Evolutionary conservation across 1,140 invertebrate genomes (phyloP).

Genomic region (Propsilocerus akamusi): DNA sequence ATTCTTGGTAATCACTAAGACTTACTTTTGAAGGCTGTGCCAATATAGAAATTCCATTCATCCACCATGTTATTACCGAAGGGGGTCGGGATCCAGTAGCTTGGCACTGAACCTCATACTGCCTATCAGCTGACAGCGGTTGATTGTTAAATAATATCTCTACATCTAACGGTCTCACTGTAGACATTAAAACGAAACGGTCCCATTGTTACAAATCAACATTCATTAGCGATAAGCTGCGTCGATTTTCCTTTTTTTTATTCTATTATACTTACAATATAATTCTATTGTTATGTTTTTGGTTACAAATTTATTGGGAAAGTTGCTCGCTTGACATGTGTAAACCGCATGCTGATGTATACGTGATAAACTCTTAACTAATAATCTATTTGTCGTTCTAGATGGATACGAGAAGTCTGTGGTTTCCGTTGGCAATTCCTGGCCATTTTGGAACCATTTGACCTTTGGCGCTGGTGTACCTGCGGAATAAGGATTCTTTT

Average conservation of each 20-base stretch:
- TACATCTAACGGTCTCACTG: constrained; percentile 60
- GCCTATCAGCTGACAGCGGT: constrained; percentile 59
- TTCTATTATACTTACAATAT: constrained; percentile 37
- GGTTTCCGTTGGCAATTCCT: constrained; percentile 31
- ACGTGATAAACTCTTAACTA: constrained; percentile 35
- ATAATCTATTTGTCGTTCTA: constrained; percentile 26
- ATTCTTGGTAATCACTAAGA: no score
- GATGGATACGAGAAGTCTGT: constrained; percentile 21
- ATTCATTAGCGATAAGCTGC: background rate
- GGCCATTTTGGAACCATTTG: constrained; percentile 69
- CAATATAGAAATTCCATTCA: constrained; percentile 44
- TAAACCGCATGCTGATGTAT: constrained; percentile 60
- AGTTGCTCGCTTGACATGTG: constrained; percentile 70
- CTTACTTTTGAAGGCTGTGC: constrained; percentile 32
- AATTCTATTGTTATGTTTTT: constrained; percentile 43
- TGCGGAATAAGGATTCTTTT: no score
- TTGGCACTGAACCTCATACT: constrained; percentile 57
- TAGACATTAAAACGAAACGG: constrained; percentile 17
- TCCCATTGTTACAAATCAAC: background rate
- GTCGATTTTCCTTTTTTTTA: background rate
- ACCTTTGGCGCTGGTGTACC: constrained; percentile 66
- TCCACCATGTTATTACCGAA: constrained; percentile 62
- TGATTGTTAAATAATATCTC: constrained; percentile 57
- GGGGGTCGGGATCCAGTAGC: constrained; percentile 62
- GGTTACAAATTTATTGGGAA: constrained; percentile 46